Evolutionary conservation across 2,888 invertebrate species (phyloP), one percentile per base, ranked within the genome.

Genomic region (Eulithis testata): DNA sequence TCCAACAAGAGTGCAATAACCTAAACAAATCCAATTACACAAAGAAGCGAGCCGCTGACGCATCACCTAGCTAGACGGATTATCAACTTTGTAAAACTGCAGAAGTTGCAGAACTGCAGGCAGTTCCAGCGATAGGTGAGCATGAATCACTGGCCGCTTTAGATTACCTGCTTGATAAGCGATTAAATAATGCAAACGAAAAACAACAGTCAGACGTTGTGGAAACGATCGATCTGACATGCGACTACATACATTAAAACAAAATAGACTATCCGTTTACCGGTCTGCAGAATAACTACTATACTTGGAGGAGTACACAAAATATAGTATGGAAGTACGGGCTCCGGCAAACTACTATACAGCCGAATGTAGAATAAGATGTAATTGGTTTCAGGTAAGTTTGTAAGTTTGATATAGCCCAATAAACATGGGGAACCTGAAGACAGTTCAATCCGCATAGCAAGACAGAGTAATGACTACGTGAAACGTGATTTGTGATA

Each of bases 11-110:
- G 81, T 80, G 78, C 82, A 84, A 78, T 76, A 83, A 81, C 82
- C 82, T 78, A 80, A 80, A 76, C 76, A 77, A 81, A 87, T 87
- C 83, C 83, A 84, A 88, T 88, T 86, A 87, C 76, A 80, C 79
- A 80, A 85, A 83, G 80, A 71, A 77, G 77, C 73, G 75, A 72
- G 71, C 66, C 76, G 80, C 76, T 81, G 81, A 85, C 82, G 77
- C 78, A 72, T 75, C 77, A 76, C 66, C 80, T 75, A 76, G 73
- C 73, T 78, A 78, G 77, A 77, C 72, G 78, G 82, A 84, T 82
- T 83, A 87, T 78, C 79, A 71, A 73, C 53, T 63, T 60, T 55
- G 63, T 73, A 72, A 21, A 21, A 77, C 76, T 74, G 77, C 77
- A 75, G 70, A 58, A 58, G 77, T 77, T 74, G 77, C 77, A 75